Evolutionary conservation across 2,113 vertebrate genomes (phyloP).

Genomic region (Macroglossus sobrinus): DNA sequence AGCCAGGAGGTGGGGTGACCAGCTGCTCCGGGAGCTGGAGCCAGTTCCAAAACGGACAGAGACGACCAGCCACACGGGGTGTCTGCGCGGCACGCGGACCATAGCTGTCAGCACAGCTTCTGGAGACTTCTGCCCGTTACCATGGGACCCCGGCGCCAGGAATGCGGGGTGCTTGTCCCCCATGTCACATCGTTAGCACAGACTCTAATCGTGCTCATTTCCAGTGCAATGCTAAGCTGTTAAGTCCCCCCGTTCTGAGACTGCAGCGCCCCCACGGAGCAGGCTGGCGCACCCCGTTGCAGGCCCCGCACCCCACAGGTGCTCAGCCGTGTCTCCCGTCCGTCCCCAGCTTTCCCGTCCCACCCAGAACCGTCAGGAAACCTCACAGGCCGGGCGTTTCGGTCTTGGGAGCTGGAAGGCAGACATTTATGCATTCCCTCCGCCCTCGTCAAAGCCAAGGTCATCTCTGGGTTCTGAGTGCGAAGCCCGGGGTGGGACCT

Average conservation of each 20-base stretch:
- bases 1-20: neutral
- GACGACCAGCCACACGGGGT: neutral
- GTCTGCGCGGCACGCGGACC: fast-evolving
- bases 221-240: slow-evolving; percentile 34
- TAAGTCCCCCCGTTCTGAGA: neutral
- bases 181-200: neutral
- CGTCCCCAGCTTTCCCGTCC: fast-evolving
- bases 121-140: neutral
- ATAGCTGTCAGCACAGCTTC: neutral
- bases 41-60: neutral
- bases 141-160: neutral
- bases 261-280: fast-evolving
- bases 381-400: neutral
- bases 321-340: neutral
- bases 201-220: slow-evolving; percentile 56
- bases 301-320: neutral
- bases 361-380: neutral
- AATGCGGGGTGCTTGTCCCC: neutral
- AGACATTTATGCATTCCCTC: fast-evolving
- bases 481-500: neutral
- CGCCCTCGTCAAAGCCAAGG: neutral
- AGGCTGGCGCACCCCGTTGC: fast-evolving
- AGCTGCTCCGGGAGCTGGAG: neutral
- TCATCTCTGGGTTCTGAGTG: neutral
- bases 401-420: neutral